Base-by-base conservation (phyloP, 1,140 invertebrate species). In the Drosophila burlai region DNA sequence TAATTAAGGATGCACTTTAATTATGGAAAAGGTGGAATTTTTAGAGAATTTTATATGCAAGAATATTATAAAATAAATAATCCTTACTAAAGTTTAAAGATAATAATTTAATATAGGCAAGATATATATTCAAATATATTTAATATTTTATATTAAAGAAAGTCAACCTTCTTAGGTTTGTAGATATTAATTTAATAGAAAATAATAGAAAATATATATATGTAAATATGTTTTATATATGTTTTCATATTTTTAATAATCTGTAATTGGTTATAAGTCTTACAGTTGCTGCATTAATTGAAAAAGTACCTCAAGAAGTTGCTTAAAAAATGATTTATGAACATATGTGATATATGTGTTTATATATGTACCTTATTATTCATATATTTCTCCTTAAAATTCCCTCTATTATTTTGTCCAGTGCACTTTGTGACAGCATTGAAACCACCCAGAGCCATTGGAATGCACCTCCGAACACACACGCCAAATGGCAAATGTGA, bases 401-500 rank as follows among this genome's bases (percentile, higher is more conserved):
- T 3, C 0, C 9, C 10, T 1, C 0, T 9, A 45, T 29, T 29
- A 4, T 26, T 67, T 31, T 5, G 29, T 31, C 15, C 18, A 31
- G 49, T 71, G 64, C 24, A 29, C 24, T 9, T 16, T 52, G 75
- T 61, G 74, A 71, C 74, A 63, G 75, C 50, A 29, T 16, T 43
- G 64, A 50, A 80, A 66, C 71, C 71, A 84, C 67, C 84, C 80
- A 83, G 82, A 77, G 66, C 61, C 74, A 83, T 72, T 79, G 67
- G 72, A 68, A 81, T 83, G 81, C 47, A 63, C 42, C 65, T 57
- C 42, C 60, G 40, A 59, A 81, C 69, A 69, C 52, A 75, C 43
- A 72, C 64, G 42, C 34, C 57, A 65, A 78, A 78, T 65, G 76
- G 77, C 69, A 63, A 77, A 64, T 81, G 55, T 80, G 85, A 82